phyloP scores from a whole-genome alignment of 2,888 invertebrate genomes.

The Hirtodrosophila alboralis region DNA sequence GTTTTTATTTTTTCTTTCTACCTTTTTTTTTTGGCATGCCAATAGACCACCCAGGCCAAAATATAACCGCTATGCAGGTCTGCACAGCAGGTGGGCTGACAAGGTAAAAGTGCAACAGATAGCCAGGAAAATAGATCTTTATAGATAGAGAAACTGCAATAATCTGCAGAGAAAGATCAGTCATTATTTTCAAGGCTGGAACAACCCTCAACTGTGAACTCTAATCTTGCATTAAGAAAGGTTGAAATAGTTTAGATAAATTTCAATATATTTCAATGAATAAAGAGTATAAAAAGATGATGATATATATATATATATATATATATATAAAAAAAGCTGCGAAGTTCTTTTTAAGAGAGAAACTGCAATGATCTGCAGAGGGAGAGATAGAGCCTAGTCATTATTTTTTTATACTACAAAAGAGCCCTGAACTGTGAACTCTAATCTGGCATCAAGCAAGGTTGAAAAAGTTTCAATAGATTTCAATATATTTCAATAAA shows the following conservation, averaged over 20 bases:
- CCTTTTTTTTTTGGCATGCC: slow-evolving; percentile 5
- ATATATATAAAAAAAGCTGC: no score
- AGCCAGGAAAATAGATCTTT: neutral
- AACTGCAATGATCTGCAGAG: no score
- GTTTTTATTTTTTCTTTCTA: slow-evolving; percentile 8
- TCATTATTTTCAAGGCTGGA: no score
- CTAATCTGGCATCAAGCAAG: neutral
- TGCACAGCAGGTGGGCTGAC: slow-evolving; percentile 28
- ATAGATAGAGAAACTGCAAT: slow-evolving; percentile 1
- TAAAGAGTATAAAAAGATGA: no score
- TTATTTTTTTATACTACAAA: no score
- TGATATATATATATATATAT: no score
- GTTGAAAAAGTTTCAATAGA: neutral
- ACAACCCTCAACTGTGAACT: slow-evolving; percentile 3
- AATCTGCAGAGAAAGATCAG: neutral
- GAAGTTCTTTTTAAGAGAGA: no score
- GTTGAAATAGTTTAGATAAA: neutral
- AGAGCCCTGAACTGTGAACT: slow-evolving; percentile 4
- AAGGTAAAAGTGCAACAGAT: neutral
- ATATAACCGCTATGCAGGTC: slow-evolving; percentile 30
- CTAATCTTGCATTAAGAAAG: neutral
- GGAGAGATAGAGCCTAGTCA: no score
- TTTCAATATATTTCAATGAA: no score
- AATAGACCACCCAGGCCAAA: slow-evolving; percentile 45
- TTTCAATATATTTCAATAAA: no score